Evolutionary conservation across 2,797 vertebrate genomes (phyloP).

Genomic region (Myiothlypis coronata): DNA sequence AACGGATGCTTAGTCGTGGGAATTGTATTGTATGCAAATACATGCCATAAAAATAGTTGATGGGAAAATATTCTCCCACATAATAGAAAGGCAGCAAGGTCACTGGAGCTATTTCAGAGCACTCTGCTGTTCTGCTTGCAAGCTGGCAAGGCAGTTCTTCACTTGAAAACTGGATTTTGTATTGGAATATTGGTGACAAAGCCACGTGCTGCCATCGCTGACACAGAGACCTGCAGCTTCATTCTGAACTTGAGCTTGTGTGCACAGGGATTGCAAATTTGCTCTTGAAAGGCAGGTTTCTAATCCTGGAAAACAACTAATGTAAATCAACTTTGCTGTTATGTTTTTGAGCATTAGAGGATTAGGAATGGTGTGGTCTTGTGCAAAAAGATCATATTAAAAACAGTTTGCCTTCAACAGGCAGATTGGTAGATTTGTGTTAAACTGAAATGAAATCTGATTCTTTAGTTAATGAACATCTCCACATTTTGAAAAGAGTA

Average conservation of each 20-base stretch:
- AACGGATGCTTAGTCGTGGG: slow-evolving; percentile 61
- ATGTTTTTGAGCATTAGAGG: not conserved
- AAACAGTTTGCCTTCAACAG: not conserved
- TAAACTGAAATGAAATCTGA: not conserved
- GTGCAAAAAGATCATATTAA: not conserved
- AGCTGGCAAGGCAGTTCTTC: not conserved
- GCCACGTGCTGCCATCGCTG: not conserved
- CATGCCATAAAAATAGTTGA: slow-evolving; percentile 47
- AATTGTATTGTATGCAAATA: slow-evolving; percentile 62
- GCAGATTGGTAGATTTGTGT: not conserved
- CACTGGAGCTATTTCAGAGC: slow-evolving; percentile 31
- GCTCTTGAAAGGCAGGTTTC: not conserved
- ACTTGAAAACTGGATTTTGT: not conserved
- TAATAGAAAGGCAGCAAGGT: slow-evolving; percentile 40
- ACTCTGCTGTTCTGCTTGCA: not conserved
- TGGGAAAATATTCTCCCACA: slow-evolving; percentile 49
- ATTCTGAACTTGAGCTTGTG: not conserved
- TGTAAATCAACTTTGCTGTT: not conserved
- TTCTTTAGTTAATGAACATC: not conserved
- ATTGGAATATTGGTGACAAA: not conserved
- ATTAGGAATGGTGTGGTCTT: not conserved
- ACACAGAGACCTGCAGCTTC: not conserved
- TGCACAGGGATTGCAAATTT: not conserved
- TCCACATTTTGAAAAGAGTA: not conserved
- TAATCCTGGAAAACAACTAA: not conserved